A percentile compares a stretch with the other conserved stretches of the same genome.
These are phyloP conservation scores for Echeneis naucrates DNA, from an alignment of 2,797 vertebrate species.

Conservation along the genomic window DNA sequence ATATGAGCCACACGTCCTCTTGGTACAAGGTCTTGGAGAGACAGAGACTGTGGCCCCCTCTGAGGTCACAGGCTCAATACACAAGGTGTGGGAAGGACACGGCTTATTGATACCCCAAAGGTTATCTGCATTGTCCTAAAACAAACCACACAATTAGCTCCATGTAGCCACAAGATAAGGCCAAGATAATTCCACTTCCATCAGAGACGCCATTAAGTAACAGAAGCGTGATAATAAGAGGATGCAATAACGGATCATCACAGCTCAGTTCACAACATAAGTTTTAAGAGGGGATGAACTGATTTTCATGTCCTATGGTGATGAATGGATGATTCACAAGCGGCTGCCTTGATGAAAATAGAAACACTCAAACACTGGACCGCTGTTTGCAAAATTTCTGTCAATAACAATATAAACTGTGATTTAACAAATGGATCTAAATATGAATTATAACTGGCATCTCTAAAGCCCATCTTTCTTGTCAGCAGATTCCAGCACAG, in stretches of 20 bases:
- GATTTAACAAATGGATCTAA: background rate
- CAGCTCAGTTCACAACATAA: too few species aligned
- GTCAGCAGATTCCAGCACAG: background rate
- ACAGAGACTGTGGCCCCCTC: conserved; percentile 28
- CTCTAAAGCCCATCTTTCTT: background rate
- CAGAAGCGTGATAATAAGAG: background rate
- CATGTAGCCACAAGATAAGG: conserved; percentile 28
- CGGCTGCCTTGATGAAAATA: background rate
- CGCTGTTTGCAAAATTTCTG: background rate
- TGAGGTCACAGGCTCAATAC: too few species aligned
- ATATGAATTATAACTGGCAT: background rate
- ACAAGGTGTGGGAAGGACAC: conserved; percentile 26
- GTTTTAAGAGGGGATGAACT: background rate
- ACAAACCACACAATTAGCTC: conserved; percentile 51
- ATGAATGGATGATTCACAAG: background rate
- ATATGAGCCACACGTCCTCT: conserved; percentile 15
- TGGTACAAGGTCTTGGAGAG: conserved; percentile 12
- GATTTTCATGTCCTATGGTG: background rate
- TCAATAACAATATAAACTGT: background rate
- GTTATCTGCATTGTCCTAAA: conserved; percentile 39
- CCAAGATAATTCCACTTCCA: background rate
- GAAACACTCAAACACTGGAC: background rate
- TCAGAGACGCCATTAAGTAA: background rate
- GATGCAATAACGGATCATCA: background rate
- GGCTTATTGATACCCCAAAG: conserved; percentile 39